Base-by-base conservation (phyloP, 1,140 invertebrate genomes). In the Heterodera carotae region DNA sequence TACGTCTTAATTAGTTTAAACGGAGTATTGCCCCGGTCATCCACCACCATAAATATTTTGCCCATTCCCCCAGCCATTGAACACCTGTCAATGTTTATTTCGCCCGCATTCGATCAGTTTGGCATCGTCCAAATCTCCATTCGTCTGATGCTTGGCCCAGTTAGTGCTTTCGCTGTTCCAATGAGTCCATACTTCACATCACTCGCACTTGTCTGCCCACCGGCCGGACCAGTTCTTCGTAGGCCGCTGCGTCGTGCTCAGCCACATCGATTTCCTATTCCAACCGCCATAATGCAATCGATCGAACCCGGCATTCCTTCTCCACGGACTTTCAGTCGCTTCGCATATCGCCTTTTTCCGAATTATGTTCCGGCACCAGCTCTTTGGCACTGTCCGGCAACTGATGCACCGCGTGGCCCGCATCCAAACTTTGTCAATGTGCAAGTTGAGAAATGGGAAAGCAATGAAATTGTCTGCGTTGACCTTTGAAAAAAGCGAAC, bases 101-200 rank as follows among this genome's bases (percentile, higher is more conserved):
- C 96, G 0, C 96, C 86, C 1, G 86, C 80, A 94, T 91, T 98
- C 96, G 84, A 98, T 95, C 69, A 98, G 90, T 89, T 97, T 97
- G 0, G 92, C 92, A 85, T 98, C 96, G 86, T 98, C 96, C 34
- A 98, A 89, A 88, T 98, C 96, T 0, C 96, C 96, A 66, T 93
- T 92, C 0, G 94, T 95, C 89, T 95, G 94, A 89, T 96, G 93
- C 77, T 92, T 91, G 34, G 92, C 90, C 96, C 96, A 98, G 82
- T 85, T 98, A 96, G 82, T 94, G 94, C 81, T 92, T 93, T 89
- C 95, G 95, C 0, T 95, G 94, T 90, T 97, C 93, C 36, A 88
- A 77, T 25, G 79, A 78, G 29, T 83, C 85, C 0, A 91, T 90
- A 39, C 90, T 87, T 36, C 92, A 84, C 27, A 76, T 34, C 62